A percentile compares a stretch with the other conserved stretches of the same genome.
Conservation (phyloP, 2,113 vertebrate genomes). For the Lethenteron camtschaticum region DNA sequence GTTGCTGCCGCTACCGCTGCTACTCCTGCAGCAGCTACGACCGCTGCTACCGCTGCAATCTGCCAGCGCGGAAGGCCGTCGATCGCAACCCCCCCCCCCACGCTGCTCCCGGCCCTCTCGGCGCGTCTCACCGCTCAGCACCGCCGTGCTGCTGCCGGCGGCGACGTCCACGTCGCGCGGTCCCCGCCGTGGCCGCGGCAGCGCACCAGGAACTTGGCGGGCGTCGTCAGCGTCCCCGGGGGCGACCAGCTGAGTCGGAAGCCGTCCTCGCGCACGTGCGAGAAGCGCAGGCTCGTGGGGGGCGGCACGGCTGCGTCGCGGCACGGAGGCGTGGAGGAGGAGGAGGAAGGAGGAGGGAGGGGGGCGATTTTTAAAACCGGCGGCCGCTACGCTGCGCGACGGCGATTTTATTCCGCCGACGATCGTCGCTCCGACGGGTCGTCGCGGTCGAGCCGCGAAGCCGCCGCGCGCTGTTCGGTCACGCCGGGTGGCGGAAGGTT, state of each 20-base stretch:
- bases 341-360: neutral
- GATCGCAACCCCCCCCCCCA: no score
- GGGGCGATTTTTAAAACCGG: neutral
- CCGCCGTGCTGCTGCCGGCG: constrained; percentile 27
- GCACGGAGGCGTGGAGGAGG: constrained; percentile 4
- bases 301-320: constrained; percentile 49
- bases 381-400: no score
- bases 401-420: no score
- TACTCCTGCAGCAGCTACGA: no score
- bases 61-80: no score
- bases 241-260: constrained; percentile 52
- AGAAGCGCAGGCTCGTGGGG: constrained; percentile 52
- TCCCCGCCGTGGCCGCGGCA: constrained; percentile 58
- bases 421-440: no score
- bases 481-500: no score
- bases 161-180: constrained; percentile 38
- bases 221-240: constrained; percentile 30
- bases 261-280: constrained; percentile 39
- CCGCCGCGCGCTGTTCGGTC: no score
- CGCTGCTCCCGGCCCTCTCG: no score
- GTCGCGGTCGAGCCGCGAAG: no score
- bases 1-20: no score
- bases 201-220: constrained; percentile 42
- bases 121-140: constrained; percentile 42
- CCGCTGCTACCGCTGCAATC: no score